These are phyloP conservation scores for Caenorhabditis sp. DNA, from an alignment of 2,888 invertebrate species.

Conservation along the genomic window DNA sequence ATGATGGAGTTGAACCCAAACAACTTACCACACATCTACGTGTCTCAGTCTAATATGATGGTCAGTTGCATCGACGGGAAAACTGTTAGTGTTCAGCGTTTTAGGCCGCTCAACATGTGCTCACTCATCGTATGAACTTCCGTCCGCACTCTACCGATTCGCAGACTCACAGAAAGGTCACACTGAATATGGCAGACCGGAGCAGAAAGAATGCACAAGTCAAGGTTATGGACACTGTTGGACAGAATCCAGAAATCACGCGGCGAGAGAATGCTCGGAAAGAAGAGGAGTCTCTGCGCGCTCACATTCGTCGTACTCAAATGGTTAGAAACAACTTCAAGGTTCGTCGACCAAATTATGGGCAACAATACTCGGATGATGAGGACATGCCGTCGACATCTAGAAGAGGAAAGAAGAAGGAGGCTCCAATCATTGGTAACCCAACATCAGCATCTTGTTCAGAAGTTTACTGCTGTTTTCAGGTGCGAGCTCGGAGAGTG, in stretches of 20 bases:
- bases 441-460: background rate
- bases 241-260: constrained; percentile 95
- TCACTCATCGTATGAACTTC: constrained; percentile 96
- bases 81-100: background rate
- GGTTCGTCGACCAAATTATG: constrained; percentile 36
- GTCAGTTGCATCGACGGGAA: background rate
- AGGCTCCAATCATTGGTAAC: constrained; percentile 72
- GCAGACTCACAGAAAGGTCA: constrained; percentile 96
- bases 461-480: too few species aligned
- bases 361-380: constrained; percentile 56
- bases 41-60: constrained; percentile 42
- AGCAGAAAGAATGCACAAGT: constrained; percentile 95
- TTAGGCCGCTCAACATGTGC: constrained; percentile 89
- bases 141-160: constrained; percentile 98
- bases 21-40: constrained; percentile 84
- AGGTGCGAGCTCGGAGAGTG: constrained; percentile 69
- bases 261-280: constrained; percentile 86
- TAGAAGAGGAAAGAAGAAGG: constrained; percentile 55
- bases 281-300: constrained; percentile 96
- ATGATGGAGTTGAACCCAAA: constrained; percentile 93
- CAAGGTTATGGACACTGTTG: constrained; percentile 95
- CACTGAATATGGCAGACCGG: constrained; percentile 95
- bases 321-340: constrained; percentile 54
- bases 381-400: constrained; percentile 40
- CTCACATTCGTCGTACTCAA: constrained; percentile 88